Percentiles rank a stretch among this genome's conserved stretches.
Conservation (phyloP, 2,113 vertebrate genomes). For the Ornithorhynchus anatinus region DNA sequence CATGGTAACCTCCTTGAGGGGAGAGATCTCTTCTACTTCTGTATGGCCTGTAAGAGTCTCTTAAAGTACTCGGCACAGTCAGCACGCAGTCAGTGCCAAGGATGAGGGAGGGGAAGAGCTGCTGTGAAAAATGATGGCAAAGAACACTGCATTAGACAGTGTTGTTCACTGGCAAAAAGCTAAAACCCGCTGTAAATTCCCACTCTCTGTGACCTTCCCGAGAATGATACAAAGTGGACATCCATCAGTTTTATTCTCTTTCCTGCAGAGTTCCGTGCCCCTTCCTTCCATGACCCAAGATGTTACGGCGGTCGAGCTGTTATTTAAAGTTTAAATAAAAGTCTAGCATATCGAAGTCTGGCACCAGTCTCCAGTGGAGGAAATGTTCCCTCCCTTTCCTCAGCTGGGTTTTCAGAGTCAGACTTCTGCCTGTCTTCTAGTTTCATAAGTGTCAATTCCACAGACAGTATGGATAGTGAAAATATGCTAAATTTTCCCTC, state of each 20-base stretch:
- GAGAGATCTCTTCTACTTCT: too few species aligned
- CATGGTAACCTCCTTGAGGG: too few species aligned
- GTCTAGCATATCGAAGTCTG: fast-evolving
- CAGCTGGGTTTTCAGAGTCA: fast-evolving
- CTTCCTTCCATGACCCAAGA: background rate
- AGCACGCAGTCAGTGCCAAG: too few species aligned
- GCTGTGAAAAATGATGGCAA: too few species aligned
- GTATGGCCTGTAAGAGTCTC: too few species aligned
- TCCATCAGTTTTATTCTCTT: background rate
- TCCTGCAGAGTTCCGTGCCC: fast-evolving
- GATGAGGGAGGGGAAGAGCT: too few species aligned
- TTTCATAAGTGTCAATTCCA: too few species aligned
- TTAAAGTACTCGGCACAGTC: too few species aligned
- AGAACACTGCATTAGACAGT: too few species aligned
- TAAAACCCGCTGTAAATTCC: too few species aligned
- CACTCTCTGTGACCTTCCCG: fast-evolving
- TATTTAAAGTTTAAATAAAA: background rate
- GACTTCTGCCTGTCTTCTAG: fast-evolving
- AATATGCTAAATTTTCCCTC: background rate
- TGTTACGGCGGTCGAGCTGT: fast-evolving
- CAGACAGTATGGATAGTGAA: too few species aligned
- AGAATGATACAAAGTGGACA: fast-evolving
- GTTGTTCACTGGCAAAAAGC: too few species aligned
- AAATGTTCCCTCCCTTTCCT: fast-evolving
- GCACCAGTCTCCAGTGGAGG: background rate